Evolutionary conservation across 2,113 vertebrate species (phyloP).

Genomic region (Lagopus leucura): DNA sequence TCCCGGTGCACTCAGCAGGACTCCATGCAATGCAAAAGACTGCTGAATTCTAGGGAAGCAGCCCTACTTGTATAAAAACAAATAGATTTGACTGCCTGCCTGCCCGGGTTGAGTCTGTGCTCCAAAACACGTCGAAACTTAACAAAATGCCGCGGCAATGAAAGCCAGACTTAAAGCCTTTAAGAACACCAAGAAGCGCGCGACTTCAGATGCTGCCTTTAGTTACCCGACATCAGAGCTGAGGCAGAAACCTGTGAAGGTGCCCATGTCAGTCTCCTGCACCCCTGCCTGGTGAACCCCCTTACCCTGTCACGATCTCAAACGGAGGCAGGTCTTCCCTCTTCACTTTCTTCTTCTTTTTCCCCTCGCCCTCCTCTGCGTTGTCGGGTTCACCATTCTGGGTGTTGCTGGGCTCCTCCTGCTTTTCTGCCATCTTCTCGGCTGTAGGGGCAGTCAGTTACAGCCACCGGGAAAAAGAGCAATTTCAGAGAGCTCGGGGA

Average conservation of each 20-base stretch:
- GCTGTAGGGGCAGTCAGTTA: not conserved
- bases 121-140: not conserved
- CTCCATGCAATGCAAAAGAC: not conserved
- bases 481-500: slow-evolving; percentile 24
- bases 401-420: slow-evolving; percentile 67
- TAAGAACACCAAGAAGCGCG: not conserved
- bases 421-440: slow-evolving; percentile 78
- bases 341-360: slow-evolving; percentile 75
- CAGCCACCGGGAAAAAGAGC: not conserved
- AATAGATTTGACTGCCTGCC: not conserved
- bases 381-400: slow-evolving; percentile 75
- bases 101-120: not conserved
- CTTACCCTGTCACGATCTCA: slow-evolving; percentile 91
- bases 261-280: not conserved
- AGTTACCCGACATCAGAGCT: not conserved
- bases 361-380: slow-evolving; percentile 10
- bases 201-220: not conserved
- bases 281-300: not conserved
- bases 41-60: not conserved
- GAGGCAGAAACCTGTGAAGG: not conserved
- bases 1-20: not conserved
- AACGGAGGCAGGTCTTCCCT: slow-evolving; percentile 89
- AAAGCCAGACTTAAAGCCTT: fast-evolving
- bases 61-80: not conserved
- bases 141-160: not conserved